phyloP scores from a whole-genome alignment of 2,113 vertebrate genomes.

The Mobula birostris region DNA sequence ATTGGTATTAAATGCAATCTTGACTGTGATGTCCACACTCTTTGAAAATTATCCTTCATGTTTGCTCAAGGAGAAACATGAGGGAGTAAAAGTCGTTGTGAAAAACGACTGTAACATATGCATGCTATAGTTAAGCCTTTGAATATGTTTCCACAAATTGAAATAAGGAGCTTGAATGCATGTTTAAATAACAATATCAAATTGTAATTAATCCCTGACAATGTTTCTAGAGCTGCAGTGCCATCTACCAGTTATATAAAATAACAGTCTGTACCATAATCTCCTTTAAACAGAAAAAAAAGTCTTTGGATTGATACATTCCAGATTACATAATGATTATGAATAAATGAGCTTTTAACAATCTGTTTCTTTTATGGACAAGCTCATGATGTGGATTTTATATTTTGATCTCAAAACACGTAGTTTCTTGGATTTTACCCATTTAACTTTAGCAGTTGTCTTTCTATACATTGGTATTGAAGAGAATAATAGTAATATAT shows the following conservation, averaged over 20 bases:
- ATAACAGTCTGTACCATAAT: not conserved
- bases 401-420: not conserved
- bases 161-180: not conserved
- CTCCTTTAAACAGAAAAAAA: not conserved
- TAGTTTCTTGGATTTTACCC: not conserved
- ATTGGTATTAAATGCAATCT: too few species aligned
- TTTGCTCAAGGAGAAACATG: not conserved
- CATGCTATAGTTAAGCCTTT: not conserved
- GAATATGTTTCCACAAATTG: not conserved
- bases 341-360: not conserved
- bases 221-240: not conserved
- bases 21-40: too few species aligned
- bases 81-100: not conserved
- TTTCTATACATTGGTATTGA: not conserved
- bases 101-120: not conserved
- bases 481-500: not conserved
- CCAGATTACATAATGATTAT: not conserved
- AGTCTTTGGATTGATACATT: not conserved
- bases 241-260: conserved; percentile 29
- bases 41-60: not conserved
- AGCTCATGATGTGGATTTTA: not conserved
- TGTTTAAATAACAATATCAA: conserved; percentile 12
- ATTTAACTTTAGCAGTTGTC: not conserved
- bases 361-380: not conserved
- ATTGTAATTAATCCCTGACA: not conserved